These are phyloP conservation scores for Oxygymnocypris stewartii DNA, from an alignment of 2,113 vertebrate species.

Conservation along the genomic window DNA sequence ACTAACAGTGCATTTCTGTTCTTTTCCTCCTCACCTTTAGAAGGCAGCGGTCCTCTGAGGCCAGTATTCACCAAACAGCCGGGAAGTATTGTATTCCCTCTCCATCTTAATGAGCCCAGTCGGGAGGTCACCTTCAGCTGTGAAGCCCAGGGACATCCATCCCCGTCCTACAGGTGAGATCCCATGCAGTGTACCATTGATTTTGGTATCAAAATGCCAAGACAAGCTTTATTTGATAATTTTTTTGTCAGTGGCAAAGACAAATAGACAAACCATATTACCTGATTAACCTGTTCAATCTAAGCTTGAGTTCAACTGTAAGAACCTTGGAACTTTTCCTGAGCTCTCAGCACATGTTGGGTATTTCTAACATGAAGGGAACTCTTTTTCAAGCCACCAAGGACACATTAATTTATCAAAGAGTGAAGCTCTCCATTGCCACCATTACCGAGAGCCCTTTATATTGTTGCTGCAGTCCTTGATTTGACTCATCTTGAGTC, in stretches of 20 bases:
- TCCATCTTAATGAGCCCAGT: constrained; percentile 85
- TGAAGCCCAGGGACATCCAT: constrained; percentile 87
- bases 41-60: constrained; percentile 79
- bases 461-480: constrained; percentile 61
- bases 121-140: constrained; percentile 88
- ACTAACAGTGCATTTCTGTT: constrained; percentile 1
- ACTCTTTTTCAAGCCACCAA: constrained; percentile 62
- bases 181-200: background rate
- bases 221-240: background rate
- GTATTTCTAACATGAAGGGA: constrained; percentile 49
- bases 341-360: constrained; percentile 11
- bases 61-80: constrained; percentile 91
- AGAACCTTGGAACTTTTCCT: constrained; percentile 32
- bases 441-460: constrained; percentile 36
- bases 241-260: background rate
- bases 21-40: constrained; percentile 66
- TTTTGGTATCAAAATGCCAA: background rate
- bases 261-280: background rate
- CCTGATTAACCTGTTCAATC: background rate
- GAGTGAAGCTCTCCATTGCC: constrained; percentile 30
- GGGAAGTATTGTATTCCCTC: constrained; percentile 84
- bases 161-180: constrained; percentile 85
- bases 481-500: constrained; percentile 65
- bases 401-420: constrained; percentile 66
- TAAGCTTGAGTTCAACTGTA: background rate